Evolutionary conservation across 2,888 invertebrate species (phyloP), one percentile per base, ranked within the genome.

Genomic region (Eupithecia inturbata): DNA sequence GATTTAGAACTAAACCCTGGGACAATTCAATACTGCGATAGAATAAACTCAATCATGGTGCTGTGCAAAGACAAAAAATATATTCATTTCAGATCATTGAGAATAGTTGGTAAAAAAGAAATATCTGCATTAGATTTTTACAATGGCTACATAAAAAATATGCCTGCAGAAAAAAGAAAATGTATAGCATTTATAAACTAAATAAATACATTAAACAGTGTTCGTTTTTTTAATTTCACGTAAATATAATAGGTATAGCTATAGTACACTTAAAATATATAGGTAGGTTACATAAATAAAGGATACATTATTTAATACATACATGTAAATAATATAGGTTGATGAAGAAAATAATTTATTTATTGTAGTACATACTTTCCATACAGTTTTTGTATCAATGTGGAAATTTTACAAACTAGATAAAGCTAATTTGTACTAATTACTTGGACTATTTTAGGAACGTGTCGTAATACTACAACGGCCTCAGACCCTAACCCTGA

Each of bases 81-180:
- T 92, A 90, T 98, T 75, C 95, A 96, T 87, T 95, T 97, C 73
- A 92, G 92, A 79, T 95, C 95, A 81, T 80, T 98, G 72, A 95
- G 96, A 83, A 89, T 98, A 74, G 93, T 96, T 80, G 96, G 96
- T 14, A 96, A 96, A 87, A 96, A 95, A 87, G 92, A 95, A 82
- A 97, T 98, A 96, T 95, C 95, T 68, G 97, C 98, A 4, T 84
- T 91, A 81, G 98, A 98, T 86, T 99, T 99, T 93, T 96, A 96
- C 89, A 98, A 98, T 94, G 98, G 98, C 12, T 98, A 96, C 89
- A 91, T 98, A 41, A 96, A 95, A 84, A 96, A 96, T 91, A 83
- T 88, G 64, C 83, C 89, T 3, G 31, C 81, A 73, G 88, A 89
- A 75, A 88, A 88, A 77, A 88, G 88, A 81, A 80, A 89, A 78